These are phyloP conservation scores for Eulemur rubriventer DNA, from an alignment of 2,797 vertebrate genomes.

Conservation along the genomic window DNA sequence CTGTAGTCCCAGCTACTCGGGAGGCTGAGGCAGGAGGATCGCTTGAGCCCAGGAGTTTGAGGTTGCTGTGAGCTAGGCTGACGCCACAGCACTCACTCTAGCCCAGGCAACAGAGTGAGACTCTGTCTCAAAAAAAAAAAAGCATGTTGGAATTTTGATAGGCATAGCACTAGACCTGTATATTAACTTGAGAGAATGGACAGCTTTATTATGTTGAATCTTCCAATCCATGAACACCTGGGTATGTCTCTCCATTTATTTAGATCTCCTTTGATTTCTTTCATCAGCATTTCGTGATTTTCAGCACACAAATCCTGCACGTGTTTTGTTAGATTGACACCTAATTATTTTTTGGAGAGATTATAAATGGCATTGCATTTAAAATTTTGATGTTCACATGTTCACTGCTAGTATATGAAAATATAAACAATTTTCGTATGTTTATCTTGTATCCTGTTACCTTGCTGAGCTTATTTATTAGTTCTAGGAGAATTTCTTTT, in stretches of 20 bases:
- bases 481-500: not conserved
- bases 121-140: no score
- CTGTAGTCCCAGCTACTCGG: no score
- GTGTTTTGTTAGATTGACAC: not conserved
- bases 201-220: not conserved
- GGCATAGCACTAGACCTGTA: not conserved
- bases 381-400: constrained; percentile 11
- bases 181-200: constrained; percentile 26
- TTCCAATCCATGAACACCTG: not conserved
- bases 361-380: constrained; percentile 18
- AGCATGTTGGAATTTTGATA: constrained; percentile 24
- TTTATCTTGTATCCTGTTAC: constrained; percentile 35
- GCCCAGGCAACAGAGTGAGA: no score
- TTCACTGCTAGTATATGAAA: constrained; percentile 33
- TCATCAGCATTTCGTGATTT: constrained; percentile 27
- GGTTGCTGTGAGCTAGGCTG: no score
- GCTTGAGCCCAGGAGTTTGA: no score
- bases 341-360: not conserved
- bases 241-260: not conserved
- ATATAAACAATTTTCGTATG: constrained; percentile 1
- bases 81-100: no score
- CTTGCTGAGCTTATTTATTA: constrained; percentile 26
- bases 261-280: constrained; percentile 35
- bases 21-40: no score
- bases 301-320: not conserved